A percentile compares a stretch with the other conserved stretches of the same genome.
Evolutionary conservation across 2,797 vertebrate genomes (phyloP).

Genomic region (Gila robusta): DNA sequence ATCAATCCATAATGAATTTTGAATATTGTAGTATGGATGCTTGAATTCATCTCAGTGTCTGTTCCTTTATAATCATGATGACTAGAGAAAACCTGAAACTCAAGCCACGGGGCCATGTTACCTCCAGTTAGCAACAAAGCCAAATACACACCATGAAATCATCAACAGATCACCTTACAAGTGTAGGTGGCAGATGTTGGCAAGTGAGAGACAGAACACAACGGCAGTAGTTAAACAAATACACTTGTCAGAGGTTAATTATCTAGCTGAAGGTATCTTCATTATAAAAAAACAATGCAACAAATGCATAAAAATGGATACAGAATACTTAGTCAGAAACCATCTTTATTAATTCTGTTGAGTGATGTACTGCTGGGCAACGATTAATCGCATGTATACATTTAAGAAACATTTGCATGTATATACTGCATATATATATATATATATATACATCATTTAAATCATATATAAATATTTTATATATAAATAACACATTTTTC

Average conservation of each 20-base stretch:
- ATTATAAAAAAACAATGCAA: not conserved
- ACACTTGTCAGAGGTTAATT: not conserved
- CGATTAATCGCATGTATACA: no score
- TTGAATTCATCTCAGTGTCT: not conserved
- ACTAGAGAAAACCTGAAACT: slow-evolving; percentile 19
- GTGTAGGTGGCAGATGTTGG: slow-evolving; percentile 32
- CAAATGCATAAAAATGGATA: not conserved
- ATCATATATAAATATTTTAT: no score
- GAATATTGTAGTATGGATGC: not conserved
- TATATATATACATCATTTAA: no score
- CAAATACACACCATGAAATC: slow-evolving; percentile 20
- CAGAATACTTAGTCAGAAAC: not conserved
- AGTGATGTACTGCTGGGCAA: not conserved
- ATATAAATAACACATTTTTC: no score
- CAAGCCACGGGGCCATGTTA: not conserved
- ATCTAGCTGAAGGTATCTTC: not conserved
- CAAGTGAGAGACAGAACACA: not conserved
- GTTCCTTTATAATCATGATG: slow-evolving; percentile 2
- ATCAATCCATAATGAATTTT: not conserved
- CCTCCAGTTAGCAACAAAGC: slow-evolving; percentile 13
- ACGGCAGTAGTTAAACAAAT: not conserved
- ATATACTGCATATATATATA: no score
- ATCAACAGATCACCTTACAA: slow-evolving; percentile 27
- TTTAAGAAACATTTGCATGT: no score
- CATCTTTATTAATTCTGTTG: not conserved